Evolutionary conservation across 2,797 vertebrate species (phyloP).

Genomic region (Fratercula arctica): DNA sequence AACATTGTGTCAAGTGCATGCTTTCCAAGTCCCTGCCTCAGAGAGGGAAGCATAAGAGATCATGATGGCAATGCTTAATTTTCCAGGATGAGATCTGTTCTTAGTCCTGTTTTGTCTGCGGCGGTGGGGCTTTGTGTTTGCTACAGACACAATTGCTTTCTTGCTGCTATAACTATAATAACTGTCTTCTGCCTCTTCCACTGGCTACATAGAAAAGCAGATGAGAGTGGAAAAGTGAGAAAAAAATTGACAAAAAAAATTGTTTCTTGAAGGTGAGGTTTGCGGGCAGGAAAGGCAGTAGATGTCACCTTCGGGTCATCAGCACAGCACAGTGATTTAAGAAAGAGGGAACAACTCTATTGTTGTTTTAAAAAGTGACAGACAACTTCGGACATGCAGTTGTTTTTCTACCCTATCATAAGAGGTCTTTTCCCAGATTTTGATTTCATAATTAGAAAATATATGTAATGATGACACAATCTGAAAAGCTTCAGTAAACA

Average conservation of each 20-base stretch:
- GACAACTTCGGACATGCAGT: neutral
- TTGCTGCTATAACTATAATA: neutral
- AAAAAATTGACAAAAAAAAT: slow-evolving; percentile 41
- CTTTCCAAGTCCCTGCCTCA: slow-evolving; percentile 3
- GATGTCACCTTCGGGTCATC: slow-evolving; percentile 22
- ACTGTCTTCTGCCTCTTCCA: neutral
- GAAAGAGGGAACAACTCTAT: slow-evolving; percentile 4
- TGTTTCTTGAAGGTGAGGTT: slow-evolving; percentile 25
- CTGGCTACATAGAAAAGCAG: neutral
- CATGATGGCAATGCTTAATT: neutral
- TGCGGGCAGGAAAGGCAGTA: neutral
- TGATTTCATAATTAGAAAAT: slow-evolving; percentile 39
- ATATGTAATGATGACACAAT: neutral
- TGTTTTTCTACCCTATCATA: neutral
- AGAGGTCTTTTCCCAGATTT: neutral
- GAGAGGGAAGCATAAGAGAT: neutral
- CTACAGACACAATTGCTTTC: neutral
- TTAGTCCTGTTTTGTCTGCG: neutral
- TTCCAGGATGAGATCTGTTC: neutral
- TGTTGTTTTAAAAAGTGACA: slow-evolving; percentile 11
- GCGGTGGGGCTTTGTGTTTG: neutral
- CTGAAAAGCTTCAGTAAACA: slow-evolving; percentile 16
- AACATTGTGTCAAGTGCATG: neutral
- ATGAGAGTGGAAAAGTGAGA: slow-evolving; percentile 43
- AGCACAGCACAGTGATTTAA: neutral